A percentile compares a stretch with the other conserved stretches of the same genome.
Conservation (phyloP, 2,113 vertebrate species). For the Morphnarchus princeps region DNA sequence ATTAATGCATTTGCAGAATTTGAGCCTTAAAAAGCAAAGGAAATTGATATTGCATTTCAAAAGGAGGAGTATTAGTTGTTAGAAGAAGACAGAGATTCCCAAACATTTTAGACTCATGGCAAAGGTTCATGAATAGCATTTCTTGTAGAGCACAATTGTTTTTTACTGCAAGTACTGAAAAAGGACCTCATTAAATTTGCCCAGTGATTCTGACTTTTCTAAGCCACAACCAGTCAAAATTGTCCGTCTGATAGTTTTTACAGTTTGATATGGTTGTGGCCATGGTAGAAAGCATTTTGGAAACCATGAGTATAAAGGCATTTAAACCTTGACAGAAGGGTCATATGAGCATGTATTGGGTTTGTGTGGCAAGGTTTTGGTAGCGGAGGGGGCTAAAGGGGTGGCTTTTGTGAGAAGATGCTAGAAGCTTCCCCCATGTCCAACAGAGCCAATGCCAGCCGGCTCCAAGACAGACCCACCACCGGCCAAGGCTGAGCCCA, state of each 20-base stretch:
- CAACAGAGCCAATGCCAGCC: too few relatives aligned
- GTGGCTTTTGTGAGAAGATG: too few relatives aligned
- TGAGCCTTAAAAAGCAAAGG: neutral
- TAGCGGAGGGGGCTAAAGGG: too few relatives aligned
- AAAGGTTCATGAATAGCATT: neutral
- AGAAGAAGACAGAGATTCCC: neutral
- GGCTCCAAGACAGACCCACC: too few relatives aligned
- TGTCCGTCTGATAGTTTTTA: neutral
- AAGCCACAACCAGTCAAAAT: neutral
- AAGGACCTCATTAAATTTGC: neutral
- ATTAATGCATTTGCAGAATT: neutral
- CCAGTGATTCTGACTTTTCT: neutral
- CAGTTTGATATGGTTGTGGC: neutral
- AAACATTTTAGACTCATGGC: neutral
- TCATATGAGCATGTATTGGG: neutral
- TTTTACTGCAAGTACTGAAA: neutral
- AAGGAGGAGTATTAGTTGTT: neutral
- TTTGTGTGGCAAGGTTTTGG: too few relatives aligned
- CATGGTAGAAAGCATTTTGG: neutral
- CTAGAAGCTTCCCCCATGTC: too few relatives aligned
- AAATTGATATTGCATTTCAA: neutral
- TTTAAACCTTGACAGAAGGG: neutral
- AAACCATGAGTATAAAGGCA: neutral
- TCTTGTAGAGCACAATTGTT: neutral
- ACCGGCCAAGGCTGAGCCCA: too few relatives aligned